phyloP scores from a whole-genome alignment of 2,888 invertebrate species.

The Lycaena phlaeas region DNA sequence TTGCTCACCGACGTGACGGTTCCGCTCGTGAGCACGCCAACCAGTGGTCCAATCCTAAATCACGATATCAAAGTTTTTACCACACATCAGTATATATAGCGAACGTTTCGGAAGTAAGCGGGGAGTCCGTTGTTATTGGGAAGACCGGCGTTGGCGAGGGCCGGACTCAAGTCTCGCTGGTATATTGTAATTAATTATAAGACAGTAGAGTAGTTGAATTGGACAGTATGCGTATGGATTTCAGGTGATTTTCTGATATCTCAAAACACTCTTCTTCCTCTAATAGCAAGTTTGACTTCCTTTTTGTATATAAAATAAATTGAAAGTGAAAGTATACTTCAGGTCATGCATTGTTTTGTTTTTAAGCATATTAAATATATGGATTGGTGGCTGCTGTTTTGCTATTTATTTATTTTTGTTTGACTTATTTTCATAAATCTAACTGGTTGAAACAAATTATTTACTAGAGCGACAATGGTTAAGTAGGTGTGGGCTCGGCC shows the following conservation, averaged over 20 bases:
- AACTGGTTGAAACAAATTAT: too few species aligned
- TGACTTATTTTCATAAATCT: too few species aligned
- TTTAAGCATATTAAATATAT: too few species aligned
- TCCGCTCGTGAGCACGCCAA: conserved; percentile 29
- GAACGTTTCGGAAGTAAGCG: conserved; percentile 12
- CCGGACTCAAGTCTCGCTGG: conserved; percentile 62
- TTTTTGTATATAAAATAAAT: too few species aligned
- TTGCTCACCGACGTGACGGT: conserved; percentile 14
- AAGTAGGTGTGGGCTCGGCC: too few species aligned
- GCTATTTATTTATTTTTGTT: too few species aligned
- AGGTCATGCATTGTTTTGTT: too few species aligned
- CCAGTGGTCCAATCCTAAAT: conserved; percentile 28
- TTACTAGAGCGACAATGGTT: too few species aligned
- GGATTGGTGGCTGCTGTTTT: too few species aligned
- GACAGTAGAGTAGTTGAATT: conserved; percentile 54
- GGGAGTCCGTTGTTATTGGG: conserved; percentile 66
- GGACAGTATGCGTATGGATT: conserved; percentile 32
- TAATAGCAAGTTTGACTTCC: conserved; percentile 65
- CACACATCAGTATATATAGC: conserved; percentile 11
- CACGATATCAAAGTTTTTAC: conserved; percentile 37
- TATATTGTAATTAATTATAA: conserved; percentile 40
- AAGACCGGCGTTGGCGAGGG: conserved; percentile 63
- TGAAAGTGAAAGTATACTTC: too few species aligned
- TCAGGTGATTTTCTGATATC: conserved; percentile 25
- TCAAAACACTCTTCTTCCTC: conserved; percentile 58